Evolutionary conservation across 2,888 invertebrate species (phyloP), one percentile per base, ranked within the genome.

Genomic region (Argynnis bischoffii): DNA sequence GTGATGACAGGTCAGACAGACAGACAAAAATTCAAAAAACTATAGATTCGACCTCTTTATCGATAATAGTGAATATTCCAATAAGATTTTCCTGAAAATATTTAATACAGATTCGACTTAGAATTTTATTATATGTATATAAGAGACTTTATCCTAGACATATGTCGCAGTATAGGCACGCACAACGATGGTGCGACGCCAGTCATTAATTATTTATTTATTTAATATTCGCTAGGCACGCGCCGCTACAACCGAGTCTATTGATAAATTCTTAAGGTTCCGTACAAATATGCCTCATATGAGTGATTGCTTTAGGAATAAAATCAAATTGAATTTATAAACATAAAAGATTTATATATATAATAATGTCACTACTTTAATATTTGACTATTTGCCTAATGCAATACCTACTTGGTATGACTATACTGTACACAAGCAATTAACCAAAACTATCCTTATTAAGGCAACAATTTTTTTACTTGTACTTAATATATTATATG

Each of bases 191-290:
- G 53, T 61, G 26, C 59, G 66, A 66, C 66, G 60, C 55, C 55
- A 66, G 18, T 53, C 60, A 61, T 66, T 66, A 54, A 66, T 55
- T 61, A 66, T 60, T 66, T 66, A 69, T 66, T 66, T 63, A 66
- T 66, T 69, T 66, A 63, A 51, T 55, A 63, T 69, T 66, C 63
- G 59, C 50, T 14, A 55, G 61, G 67, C 69, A 67, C 69, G 67
- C 66, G 69, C 69, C 66, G 56, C 41, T 59, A 55, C 59, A 26
- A 31, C 57, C 60, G 4, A 48, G 47, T 47, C 48, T 60, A 48
- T 66, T 60, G 47, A 54, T 60, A 61, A 61, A 50, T 61, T 61
- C 51, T 61, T 50, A 50, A 31, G 51, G 61, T 61, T 61, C 61
- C 51, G 51, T 61, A 61, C 50, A 51, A 50, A 51, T 3, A 51